phyloP scores from a whole-genome alignment of 1,140 invertebrate species.

The Heterodera carotae region DNA sequence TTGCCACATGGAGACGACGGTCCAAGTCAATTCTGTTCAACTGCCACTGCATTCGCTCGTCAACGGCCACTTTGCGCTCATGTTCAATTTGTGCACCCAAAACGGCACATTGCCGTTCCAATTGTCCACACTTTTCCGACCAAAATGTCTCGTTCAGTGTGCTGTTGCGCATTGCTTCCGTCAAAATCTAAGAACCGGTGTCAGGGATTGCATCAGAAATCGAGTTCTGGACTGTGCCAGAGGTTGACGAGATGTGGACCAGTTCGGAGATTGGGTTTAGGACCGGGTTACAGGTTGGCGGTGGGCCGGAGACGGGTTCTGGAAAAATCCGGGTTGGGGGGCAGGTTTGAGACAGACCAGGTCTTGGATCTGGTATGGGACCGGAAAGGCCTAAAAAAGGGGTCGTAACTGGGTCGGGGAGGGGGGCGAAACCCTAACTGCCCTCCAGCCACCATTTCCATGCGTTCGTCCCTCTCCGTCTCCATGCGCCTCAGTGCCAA shows the following conservation, averaged over 20 bases:
- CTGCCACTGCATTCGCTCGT: constrained; percentile 17
- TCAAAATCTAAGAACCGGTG: constrained; percentile 45
- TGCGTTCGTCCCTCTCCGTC: constrained; percentile 46
- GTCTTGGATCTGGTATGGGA: too few species aligned
- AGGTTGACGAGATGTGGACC: too few species aligned
- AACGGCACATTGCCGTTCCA: constrained; percentile 39
- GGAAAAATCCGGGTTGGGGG: too few species aligned
- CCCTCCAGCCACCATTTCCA: constrained; percentile 14
- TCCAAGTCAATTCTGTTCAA: constrained; percentile 55
- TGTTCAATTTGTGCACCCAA: constrained; percentile 32
- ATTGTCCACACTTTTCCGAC: constrained; percentile 48
- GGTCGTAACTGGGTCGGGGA: too few species aligned
- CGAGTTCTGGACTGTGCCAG: too few species aligned
- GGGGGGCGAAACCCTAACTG: too few species aligned
- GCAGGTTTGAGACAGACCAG: too few species aligned
- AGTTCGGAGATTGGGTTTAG: too few species aligned
- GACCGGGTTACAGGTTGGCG: too few species aligned
- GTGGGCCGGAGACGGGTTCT: too few species aligned
- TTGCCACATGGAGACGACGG: constrained; percentile 47
- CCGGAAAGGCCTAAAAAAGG: too few species aligned
- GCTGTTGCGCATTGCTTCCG: constrained; percentile 52
- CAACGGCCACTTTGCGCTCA: neutral
- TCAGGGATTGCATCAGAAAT: too few species aligned
- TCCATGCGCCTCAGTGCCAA: constrained; percentile 47
- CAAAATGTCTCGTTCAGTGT: constrained; percentile 50